Conservation (phyloP, 2,888 invertebrate genomes). For the Coenonympha glycerion region DNA sequence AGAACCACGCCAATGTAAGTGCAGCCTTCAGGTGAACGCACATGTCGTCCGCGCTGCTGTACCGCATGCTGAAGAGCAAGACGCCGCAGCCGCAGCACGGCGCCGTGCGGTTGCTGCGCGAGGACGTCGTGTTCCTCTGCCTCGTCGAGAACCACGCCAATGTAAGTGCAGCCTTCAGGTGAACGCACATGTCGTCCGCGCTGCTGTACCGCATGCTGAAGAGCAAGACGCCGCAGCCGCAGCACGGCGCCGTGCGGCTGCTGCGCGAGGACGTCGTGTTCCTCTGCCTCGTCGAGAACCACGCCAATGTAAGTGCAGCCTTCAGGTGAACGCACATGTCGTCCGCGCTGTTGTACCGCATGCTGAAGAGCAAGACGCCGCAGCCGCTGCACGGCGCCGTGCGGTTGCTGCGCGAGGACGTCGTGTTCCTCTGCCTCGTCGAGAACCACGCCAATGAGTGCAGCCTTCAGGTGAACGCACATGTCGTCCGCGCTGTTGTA, state of each 20-base stretch:
- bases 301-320: slow-evolving; percentile 83
- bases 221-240: slow-evolving; percentile 88
- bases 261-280: slow-evolving; percentile 96
- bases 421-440: slow-evolving; percentile 94
- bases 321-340: too few species aligned
- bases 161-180: too few species aligned
- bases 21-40: too few species aligned
- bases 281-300: slow-evolving; percentile 93
- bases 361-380: slow-evolving; percentile 92
- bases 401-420: slow-evolving; percentile 90
- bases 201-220: slow-evolving; percentile 93
- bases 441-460: slow-evolving; percentile 91
- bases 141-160: slow-evolving; percentile 91
- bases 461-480: not conserved
- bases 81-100: slow-evolving; percentile 91
- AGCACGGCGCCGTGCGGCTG: slow-evolving; percentile 92
- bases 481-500: slow-evolving; percentile 92
- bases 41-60: slow-evolving; percentile 93
- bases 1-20: slow-evolving; percentile 91
- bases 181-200: slow-evolving; percentile 93
- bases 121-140: slow-evolving; percentile 96
- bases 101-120: slow-evolving; percentile 89
- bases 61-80: slow-evolving; percentile 93
- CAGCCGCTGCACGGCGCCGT: slow-evolving; percentile 94
- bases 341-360: slow-evolving; percentile 89